Evolutionary conservation across 2,888 invertebrate species (phyloP).

Genomic region (Oligia latruncula): DNA sequence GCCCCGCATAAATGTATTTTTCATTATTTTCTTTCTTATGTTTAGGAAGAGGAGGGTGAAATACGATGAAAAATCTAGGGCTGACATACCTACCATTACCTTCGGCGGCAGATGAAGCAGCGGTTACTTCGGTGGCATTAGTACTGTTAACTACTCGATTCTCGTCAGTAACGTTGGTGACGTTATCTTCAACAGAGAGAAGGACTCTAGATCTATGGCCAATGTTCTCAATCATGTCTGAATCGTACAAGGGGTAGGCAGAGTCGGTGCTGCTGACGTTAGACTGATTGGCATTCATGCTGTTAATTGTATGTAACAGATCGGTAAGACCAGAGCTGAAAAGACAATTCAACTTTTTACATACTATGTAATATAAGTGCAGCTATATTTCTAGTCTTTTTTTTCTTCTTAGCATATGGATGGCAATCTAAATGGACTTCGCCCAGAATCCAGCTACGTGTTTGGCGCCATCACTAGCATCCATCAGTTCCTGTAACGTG

Average conservation of each 20-base stretch:
- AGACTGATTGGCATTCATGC: background rate
- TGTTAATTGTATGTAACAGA: conserved; percentile 11
- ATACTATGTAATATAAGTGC: background rate
- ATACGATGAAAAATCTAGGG: background rate
- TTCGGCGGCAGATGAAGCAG: background rate
- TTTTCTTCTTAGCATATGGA: too few relatives aligned
- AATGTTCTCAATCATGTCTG: conserved; percentile 78
- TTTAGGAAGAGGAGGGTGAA: background rate
- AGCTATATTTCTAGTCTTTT: too few relatives aligned
- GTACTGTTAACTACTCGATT: background rate
- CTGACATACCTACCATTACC: conserved; percentile 61
- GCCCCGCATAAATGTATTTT: too few relatives aligned
- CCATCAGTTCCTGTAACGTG: too few relatives aligned
- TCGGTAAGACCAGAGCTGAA: conserved; percentile 51
- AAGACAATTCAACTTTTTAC: background rate
- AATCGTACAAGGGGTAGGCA: conserved; percentile 71
- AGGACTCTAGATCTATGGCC: conserved; percentile 79
- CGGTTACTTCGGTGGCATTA: conserved; percentile 16
- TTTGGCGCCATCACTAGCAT: too few relatives aligned
- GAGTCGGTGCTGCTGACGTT: conserved; percentile 28
- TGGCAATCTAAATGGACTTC: too few relatives aligned
- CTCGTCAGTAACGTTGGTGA: conserved; percentile 46
- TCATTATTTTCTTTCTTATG: too few relatives aligned
- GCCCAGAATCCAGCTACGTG: too few relatives aligned
- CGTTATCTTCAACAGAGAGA: conserved; percentile 69